These are phyloP conservation scores for Yponomeuta evonymella DNA, from an alignment of 2,888 invertebrate species.

Conservation along the genomic window DNA sequence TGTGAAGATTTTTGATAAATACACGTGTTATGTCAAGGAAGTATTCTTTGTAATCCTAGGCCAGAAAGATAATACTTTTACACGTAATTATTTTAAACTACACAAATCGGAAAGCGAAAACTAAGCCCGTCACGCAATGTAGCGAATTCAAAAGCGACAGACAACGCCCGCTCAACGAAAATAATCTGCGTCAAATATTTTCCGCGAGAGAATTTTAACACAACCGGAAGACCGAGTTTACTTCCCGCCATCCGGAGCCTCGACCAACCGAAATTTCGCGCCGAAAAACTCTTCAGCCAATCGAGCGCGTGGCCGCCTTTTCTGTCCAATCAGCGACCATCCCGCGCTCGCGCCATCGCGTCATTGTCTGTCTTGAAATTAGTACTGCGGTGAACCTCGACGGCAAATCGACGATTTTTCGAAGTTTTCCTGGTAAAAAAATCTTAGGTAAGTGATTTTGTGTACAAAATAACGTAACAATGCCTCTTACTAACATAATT, in stretches of 20 bases:
- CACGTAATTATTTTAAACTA: no score
- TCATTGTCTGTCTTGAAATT: conserved; percentile 74
- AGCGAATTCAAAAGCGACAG: background rate
- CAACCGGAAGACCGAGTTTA: conserved; percentile 62
- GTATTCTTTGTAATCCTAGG: no score
- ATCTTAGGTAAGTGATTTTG: conserved; percentile 11
- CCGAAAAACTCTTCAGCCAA: conserved; percentile 61
- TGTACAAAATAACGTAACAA: conserved; percentile 23
- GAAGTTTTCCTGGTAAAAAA: conserved; percentile 46
- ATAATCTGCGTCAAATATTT: conserved; percentile 4
- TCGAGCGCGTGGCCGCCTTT: conserved; percentile 65
- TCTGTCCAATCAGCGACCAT: conserved; percentile 61
- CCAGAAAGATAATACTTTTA: no score
- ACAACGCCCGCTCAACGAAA: background rate
- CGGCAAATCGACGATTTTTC: conserved; percentile 68
- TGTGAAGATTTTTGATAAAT: background rate
- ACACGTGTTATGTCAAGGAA: no score
- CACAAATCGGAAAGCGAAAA: no score
- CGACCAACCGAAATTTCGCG: conserved; percentile 75
- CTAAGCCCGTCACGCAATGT: background rate
- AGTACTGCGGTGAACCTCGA: conserved; percentile 73
- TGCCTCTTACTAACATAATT: background rate
- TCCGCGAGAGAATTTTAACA: conserved; percentile 28
- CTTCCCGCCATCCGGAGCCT: conserved; percentile 71
- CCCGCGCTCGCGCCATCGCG: conserved; percentile 74